Percentiles rank a stretch among this genome's conserved stretches.
Evolutionary conservation across 2,113 vertebrate species (phyloP).

Genomic region (Sialia sialis): DNA sequence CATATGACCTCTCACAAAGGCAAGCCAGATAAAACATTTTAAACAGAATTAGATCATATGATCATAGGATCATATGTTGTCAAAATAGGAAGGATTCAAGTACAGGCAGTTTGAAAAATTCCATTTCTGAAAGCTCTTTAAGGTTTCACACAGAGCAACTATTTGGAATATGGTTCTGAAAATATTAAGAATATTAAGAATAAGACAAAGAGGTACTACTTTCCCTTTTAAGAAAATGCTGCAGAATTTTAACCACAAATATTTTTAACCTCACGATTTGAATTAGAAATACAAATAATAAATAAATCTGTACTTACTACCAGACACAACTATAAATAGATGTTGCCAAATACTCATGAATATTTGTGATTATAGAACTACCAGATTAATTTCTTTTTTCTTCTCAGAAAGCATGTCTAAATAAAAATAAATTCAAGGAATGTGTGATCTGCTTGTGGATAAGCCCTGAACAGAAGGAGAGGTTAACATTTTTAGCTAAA

Average conservation of each 20-base stretch:
- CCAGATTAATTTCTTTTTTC: neutral
- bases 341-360: neutral
- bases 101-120: neutral
- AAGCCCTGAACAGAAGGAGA: conserved; percentile 50
- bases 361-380: conserved; percentile 14
- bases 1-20: neutral
- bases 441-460: conserved; percentile 12
- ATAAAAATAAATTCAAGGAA: conserved; percentile 38
- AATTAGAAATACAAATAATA: conserved; percentile 7
- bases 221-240: neutral
- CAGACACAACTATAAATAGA: neutral
- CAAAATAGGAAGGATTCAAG: neutral
- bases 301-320: neutral
- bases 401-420: neutral
- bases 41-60: neutral
- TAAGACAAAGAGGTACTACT: neutral
- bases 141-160: neutral
- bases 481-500: conserved; percentile 60
- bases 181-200: neutral
- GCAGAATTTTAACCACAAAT: neutral
- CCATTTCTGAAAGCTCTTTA: neutral
- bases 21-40: neutral
- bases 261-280: neutral
- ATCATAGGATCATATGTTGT: neutral
- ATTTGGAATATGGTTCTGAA: neutral